phyloP scores from a whole-genome alignment of 2,888 invertebrate genomes.

The Tachina grossa region DNA sequence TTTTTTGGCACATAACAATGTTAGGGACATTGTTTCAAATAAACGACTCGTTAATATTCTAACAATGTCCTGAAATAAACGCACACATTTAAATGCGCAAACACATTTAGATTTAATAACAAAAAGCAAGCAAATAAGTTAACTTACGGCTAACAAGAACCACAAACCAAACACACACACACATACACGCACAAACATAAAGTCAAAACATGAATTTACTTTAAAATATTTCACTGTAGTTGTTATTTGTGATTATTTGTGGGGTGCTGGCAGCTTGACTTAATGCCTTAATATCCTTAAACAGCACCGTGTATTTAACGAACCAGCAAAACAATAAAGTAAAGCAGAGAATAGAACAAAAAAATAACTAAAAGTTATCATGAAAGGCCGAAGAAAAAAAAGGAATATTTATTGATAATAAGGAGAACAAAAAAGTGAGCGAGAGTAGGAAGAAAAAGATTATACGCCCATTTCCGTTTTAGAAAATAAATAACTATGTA shows the following conservation, averaged over 20 bases:
- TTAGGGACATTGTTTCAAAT: slow-evolving; percentile 49
- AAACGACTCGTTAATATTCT: slow-evolving; percentile 72
- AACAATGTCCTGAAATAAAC: slow-evolving; percentile 55
- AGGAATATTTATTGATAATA: neutral
- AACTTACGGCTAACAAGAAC: slow-evolving; percentile 18
- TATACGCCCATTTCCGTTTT: slow-evolving; percentile 18
- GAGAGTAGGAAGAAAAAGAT: neutral
- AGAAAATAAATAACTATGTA: neutral
- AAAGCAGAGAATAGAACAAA: slow-evolving; percentile 8
- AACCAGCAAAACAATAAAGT: slow-evolving; percentile 75
- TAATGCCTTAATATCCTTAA: slow-evolving; percentile 74
- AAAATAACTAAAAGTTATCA: too few species aligned
- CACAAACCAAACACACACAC: slow-evolving; percentile 37
- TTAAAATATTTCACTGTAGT: slow-evolving; percentile 51
- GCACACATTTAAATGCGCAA: neutral
- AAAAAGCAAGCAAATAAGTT: neutral
- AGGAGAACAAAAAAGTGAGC: neutral
- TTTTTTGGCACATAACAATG: slow-evolving; percentile 60
- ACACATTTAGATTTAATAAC: neutral
- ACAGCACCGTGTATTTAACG: slow-evolving; percentile 76
- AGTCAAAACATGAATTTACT: slow-evolving; percentile 7
- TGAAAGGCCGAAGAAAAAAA: neutral
- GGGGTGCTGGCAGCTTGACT: slow-evolving; percentile 63
- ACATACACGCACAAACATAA: neutral
- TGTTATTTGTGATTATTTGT: slow-evolving; percentile 18